Evolutionary conservation across 2,888 invertebrate genomes (phyloP), one percentile per base, ranked within the genome.

Genomic region (Trachelus iudaicus): DNA sequence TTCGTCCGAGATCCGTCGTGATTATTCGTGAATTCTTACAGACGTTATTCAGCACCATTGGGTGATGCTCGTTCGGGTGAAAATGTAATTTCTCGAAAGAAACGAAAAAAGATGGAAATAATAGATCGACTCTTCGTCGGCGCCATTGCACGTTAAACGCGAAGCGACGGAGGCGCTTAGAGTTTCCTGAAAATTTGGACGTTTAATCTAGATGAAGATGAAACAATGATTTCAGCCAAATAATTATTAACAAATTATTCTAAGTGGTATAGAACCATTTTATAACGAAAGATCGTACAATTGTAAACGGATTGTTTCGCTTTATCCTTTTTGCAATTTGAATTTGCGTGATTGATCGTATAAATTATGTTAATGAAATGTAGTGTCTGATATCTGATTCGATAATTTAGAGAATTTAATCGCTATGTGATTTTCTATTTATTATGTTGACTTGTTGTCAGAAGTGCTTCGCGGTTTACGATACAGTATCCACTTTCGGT

Each of bases 121-220:
- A 33, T 56, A n/a, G 23, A 73, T 76, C 76, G 73, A 73, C 73
- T 73, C 69, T 78, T 68, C 56, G 34, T 68, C 56, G 34, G 31
- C 69, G 75, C 69, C 35, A 30, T 68, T 34, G 30, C 35, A 30
- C 37, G 6, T 23, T 40, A 40, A 15, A 6, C 6, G 23, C 4
- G 6, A 6, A 23, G 40, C 40, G 40, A 15, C 40, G 40, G 40
- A 4, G 40, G 15, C 40, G 4, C 13, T 15, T 23, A 40, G 1
- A 15, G 6, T 2, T 23, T 15, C 15, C 4, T 15, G 15, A 40
- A 40, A 4, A 4, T 40, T 40, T 40, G 6, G 2, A 40, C 40
- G 15, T 40, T 23, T 40, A 23, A 40, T 40, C 23, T 23, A 40
- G 40, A 40, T 40, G 40, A 40, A 15, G 40, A 40, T 23, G 15